Percentiles rank a stretch among this genome's conserved stretches.
These are phyloP conservation scores for Lithophane ornitopus DNA, from an alignment of 2,888 invertebrate genomes.

Conservation along the genomic window DNA sequence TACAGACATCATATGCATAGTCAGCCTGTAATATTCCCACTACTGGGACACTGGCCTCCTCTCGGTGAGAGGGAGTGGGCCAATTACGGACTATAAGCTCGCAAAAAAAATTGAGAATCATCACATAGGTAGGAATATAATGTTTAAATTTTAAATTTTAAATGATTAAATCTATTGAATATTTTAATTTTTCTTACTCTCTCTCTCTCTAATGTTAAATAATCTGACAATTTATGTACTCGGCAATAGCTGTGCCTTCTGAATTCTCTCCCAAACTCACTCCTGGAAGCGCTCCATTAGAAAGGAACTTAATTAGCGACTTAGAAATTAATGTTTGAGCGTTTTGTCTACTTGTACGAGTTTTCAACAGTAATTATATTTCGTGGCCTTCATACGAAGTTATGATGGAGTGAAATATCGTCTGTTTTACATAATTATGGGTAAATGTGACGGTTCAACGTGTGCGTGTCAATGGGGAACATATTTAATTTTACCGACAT, in stretches of 20 bases:
- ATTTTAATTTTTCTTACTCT: constrained; percentile 10
- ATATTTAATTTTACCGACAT: constrained; percentile 9
- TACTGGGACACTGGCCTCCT: no score
- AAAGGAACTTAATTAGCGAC: constrained; percentile 65
- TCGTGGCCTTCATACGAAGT: constrained; percentile 58
- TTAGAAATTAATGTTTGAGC: constrained; percentile 64
- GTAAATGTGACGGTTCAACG: constrained; percentile 20
- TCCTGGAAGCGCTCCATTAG: constrained; percentile 54
- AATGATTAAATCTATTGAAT: no score
- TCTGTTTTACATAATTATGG: constrained; percentile 59
- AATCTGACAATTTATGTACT: constrained; percentile 38
- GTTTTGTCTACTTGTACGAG: constrained; percentile 65
- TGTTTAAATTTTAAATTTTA: no score
- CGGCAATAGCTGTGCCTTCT: constrained; percentile 34
- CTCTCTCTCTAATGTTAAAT: constrained; percentile 32
- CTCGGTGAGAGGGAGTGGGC: no score
- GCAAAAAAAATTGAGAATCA: background rate
- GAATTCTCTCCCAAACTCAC: constrained; percentile 50
- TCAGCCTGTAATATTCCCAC: no score
- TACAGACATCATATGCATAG: background rate
- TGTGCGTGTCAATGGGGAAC: constrained; percentile 31
- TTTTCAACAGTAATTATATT: constrained; percentile 71
- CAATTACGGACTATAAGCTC: background rate
- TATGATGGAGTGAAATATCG: constrained; percentile 58
- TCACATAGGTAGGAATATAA: no score